A percentile compares a stretch with the other conserved stretches of the same genome.
phyloP scores from a whole-genome alignment of 2,797 vertebrate genomes.

The Sebastolobus alascanus region DNA sequence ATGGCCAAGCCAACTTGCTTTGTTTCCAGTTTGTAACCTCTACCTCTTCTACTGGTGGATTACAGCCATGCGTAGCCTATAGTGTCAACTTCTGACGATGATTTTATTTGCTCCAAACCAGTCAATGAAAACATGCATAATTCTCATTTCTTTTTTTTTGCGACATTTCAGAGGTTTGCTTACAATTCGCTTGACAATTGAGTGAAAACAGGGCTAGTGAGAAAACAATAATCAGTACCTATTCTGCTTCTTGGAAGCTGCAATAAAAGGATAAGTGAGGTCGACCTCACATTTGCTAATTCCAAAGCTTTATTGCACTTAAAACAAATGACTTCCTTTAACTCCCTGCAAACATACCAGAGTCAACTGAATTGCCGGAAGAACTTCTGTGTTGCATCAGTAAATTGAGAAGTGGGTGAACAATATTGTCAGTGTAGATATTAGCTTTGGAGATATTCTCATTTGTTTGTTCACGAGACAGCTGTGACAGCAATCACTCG shows the following conservation, averaged over 20 bases:
- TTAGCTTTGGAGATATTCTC: conserved; percentile 57
- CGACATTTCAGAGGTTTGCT: too few species aligned
- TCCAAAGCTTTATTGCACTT: conserved; percentile 6
- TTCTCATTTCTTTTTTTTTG: too few species aligned
- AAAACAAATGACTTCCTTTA: conserved; percentile 31
- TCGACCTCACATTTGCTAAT: not conserved
- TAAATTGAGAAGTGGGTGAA: conserved; percentile 52
- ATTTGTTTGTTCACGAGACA: conserved; percentile 62
- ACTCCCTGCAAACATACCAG: conserved; percentile 38
- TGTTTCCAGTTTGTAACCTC: too few species aligned
- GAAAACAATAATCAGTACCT: not conserved
- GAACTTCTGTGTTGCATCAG: conserved; percentile 56
- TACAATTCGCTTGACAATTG: too few species aligned
- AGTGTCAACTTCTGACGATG: too few species aligned
- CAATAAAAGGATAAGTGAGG: conserved; percentile 5
- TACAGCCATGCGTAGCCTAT: too few species aligned
- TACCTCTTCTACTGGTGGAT: too few species aligned
- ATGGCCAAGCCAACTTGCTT: too few species aligned
- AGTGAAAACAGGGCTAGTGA: too few species aligned
- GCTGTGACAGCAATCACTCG: conserved; percentile 55
- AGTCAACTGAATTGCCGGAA: conserved; percentile 39
- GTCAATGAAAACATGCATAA: too few species aligned
- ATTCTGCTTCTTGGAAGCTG: not conserved
- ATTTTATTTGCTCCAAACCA: too few species aligned
- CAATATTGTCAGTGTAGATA: conserved; percentile 55